Base-by-base conservation (phyloP, 2,888 invertebrate species). In the Lymantria monacha region DNA sequence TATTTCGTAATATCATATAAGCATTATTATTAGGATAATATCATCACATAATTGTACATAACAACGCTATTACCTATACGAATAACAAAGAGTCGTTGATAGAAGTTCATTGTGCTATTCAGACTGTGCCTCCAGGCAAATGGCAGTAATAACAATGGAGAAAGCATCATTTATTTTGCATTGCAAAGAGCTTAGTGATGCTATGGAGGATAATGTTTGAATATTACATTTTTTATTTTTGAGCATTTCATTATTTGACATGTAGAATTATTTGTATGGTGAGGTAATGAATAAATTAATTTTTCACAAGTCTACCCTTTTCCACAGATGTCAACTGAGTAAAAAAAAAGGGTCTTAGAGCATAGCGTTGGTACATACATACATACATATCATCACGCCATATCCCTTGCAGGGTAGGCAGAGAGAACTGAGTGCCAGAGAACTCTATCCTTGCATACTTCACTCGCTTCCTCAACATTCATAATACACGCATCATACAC, bases 91-190 rank as follows among this genome's bases (percentile, higher is more conserved):
- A 66, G 33, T 57, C 65, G 51, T 59, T 64, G 65, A 64, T 59
- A 61, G 61, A 51, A 55, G 59, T 52, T 61, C 54, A 55, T 57
- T 58, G 64, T 54, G 53, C 53, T 55, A 57, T 46, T 44, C 55
- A 52, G 62, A 58, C 54, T 59, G 49, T 33, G 53, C 59, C 59
- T 46, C 57, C 54, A 57, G 66, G 54, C 43, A 56, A 66, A 64
- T 66, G 53, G 57, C 44, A 42, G 50, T 51, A 59, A 60, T 68
- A 68, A 66, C 66, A 68, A 66, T 68, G 46, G 62, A 60, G 66
- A 62, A 62, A 68, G 66, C 55, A 60, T 55, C 65, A 65, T 62
- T 64, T 66, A 60, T 62, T 68, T 57, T 58, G 63, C 69, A 66
- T 65, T 49, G 60, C 62, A 52, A 60, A 51, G 49, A 56, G 15